These are phyloP conservation scores for Ispidina picta DNA, from an alignment of 2,797 vertebrate species.

Conservation along the genomic window DNA sequence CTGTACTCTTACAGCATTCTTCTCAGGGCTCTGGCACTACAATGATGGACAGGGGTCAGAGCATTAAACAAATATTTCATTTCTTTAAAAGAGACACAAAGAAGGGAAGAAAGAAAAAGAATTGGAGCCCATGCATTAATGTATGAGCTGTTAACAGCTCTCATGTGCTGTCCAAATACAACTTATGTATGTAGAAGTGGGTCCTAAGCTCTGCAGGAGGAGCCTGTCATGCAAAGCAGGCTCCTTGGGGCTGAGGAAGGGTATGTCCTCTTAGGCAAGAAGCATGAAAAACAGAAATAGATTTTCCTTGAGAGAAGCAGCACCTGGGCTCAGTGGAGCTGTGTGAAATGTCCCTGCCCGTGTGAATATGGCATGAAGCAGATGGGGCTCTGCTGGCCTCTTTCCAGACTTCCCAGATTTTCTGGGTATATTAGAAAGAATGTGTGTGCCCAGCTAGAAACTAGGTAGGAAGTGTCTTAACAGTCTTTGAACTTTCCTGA, in stretches of 20 bases:
- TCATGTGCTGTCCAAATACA: background rate
- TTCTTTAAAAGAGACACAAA: background rate
- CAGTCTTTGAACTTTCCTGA: background rate
- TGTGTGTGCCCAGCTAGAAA: background rate
- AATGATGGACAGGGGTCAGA: background rate
- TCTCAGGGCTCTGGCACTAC: background rate
- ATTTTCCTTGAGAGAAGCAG: background rate
- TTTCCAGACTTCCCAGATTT: conserved; percentile 44
- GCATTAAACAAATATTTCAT: background rate
- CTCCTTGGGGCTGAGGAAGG: background rate
- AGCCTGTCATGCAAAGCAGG: background rate
- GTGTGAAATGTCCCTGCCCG: background rate
- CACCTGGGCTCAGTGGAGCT: background rate
- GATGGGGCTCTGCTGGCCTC: conserved; percentile 61
- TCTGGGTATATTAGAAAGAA: background rate
- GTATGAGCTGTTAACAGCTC: background rate
- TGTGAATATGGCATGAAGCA: conserved; percentile 43
- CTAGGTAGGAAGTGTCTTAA: conserved; percentile 15
- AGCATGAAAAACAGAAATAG: background rate
- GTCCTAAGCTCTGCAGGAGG: background rate
- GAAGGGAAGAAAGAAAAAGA: background rate
- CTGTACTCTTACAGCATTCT: background rate
- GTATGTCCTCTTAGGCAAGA: background rate
- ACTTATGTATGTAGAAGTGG: fast-evolving
- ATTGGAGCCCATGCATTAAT: background rate